Percentiles rank a stretch among this genome's conserved stretches.
phyloP scores from a whole-genome alignment of 2,113 vertebrate genomes.

The Oncorhynchus tshawytscha region DNA sequence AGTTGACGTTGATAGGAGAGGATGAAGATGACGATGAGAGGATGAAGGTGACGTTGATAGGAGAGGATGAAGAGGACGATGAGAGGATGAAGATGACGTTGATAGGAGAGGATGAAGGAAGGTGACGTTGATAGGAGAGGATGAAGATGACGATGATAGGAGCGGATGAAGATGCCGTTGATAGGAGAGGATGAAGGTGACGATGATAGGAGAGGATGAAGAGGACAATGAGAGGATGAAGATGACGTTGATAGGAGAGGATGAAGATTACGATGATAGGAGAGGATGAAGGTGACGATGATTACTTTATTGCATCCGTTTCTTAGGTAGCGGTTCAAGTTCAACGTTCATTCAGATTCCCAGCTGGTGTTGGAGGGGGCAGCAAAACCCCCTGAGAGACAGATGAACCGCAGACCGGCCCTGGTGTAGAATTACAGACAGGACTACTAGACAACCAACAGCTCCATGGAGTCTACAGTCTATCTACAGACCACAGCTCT shows the following conservation, averaged over 20 bases:
- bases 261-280: constrained; percentile 87
- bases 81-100: constrained; percentile 88
- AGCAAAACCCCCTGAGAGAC: not conserved
- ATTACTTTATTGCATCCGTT: not conserved
- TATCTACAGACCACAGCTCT: not conserved
- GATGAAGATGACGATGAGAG: not conserved
- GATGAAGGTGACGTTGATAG: no score
- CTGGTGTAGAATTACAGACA: not conserved
- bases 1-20: not conserved
- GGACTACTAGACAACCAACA: constrained; percentile 4
- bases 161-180: no score
- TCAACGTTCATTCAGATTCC: no score
- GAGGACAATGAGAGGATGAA: no score
- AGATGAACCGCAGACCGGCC: not conserved
- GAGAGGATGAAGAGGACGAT: no score
- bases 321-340: not conserved
- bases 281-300: not conserved
- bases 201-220: no score
- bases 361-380: no score
- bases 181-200: no score
- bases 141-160: no score
- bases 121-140: constrained; percentile 71
- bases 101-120: constrained; percentile 68
- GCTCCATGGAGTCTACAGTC: not conserved
- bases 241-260: constrained; percentile 2